Base-by-base conservation (phyloP, 2,797 vertebrate species). In the Poeciliopsis gracilis region DNA sequence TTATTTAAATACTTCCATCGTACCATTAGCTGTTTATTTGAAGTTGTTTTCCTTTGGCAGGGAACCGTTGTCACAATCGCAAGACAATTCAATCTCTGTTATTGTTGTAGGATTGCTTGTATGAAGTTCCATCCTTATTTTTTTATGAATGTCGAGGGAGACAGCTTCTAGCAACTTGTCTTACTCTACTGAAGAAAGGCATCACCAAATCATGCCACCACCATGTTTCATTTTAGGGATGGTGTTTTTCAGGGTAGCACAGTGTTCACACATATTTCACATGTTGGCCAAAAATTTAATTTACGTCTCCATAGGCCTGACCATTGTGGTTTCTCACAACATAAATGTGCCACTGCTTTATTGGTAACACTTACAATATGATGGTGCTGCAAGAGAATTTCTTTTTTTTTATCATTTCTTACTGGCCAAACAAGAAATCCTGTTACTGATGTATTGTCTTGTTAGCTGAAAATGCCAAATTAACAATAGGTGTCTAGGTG, bases 401-500 rank as follows among this genome's bases (percentile, higher is more conserved):
- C 10, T 8, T 10, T 23, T 10, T 23, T 23, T 16, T 6, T 8
- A 41, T 41, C 23, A 66, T 53, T 25, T 53, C 51, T 53, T 53
- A 38, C 36, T 38, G 8, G 28, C 18, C 63, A 66, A 66, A 23
- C 23, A 16, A 18, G 1, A 51, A 51, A 38, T 66, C 7, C 9
- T 25, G 33, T 41, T 23, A 67, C 36, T 41, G 10, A 67, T 25
- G 20, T 41, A 23, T 67, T 41, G 23, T 41, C 11, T 23, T 67
- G 41, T 69, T 43, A 20, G 18, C 33, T 45, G 13, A 70, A 41
- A 15, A 69, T 18, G 84, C 79, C 55, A 90, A 55, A 83, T 85
- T 67, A 46, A 55, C 28, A 45, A 30, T 75, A 76, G 69, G 73
- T 83, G 73, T 79, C 77, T 61, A 76, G 71, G 75, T 83, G 73